Evolutionary conservation across 2,113 vertebrate genomes (phyloP).

Genomic region (Trematomus loennbergii): DNA sequence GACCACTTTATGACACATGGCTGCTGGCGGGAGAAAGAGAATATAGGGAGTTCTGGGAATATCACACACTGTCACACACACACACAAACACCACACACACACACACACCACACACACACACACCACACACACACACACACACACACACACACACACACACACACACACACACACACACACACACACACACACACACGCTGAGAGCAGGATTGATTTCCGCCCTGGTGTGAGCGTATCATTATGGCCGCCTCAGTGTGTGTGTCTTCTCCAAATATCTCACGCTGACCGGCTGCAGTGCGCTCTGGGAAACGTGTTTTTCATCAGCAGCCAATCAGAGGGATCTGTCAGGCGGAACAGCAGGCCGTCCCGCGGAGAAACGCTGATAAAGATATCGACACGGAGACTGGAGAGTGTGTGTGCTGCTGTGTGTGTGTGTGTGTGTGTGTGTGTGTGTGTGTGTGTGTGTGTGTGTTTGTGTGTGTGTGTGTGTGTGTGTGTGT

Average conservation of each 20-base stretch:
- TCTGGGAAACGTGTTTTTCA: slow-evolving; percentile 65
- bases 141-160: background rate
- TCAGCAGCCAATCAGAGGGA: slow-evolving; percentile 62
- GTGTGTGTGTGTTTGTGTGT: too few relatives aligned
- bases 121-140: slow-evolving; percentile 36
- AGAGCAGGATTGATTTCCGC: slow-evolving; percentile 33
- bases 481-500: too few relatives aligned
- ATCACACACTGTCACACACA: too few relatives aligned
- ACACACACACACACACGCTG: slow-evolving; percentile 27
- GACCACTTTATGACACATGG: too few relatives aligned
- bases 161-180: slow-evolving; percentile 25
- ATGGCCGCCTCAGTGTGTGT: too few relatives aligned
- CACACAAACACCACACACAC: slow-evolving; percentile 33
- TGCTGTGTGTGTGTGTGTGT: background rate
- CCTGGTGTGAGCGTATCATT: slow-evolving; percentile 34
- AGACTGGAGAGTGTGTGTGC: background rate
- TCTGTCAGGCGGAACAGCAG: slow-evolving; percentile 51
- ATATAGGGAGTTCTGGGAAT: background rate
- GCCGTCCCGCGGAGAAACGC: slow-evolving; percentile 17
- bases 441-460: background rate
- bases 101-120: slow-evolving; percentile 18
- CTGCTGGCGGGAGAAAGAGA: background rate
- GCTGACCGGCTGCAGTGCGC: slow-evolving; percentile 36
- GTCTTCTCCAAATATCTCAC: too few relatives aligned
- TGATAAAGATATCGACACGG: slow-evolving; percentile 54